Base-by-base conservation (phyloP, 2,113 vertebrate genomes). In the Pholis gunnellus region DNA sequence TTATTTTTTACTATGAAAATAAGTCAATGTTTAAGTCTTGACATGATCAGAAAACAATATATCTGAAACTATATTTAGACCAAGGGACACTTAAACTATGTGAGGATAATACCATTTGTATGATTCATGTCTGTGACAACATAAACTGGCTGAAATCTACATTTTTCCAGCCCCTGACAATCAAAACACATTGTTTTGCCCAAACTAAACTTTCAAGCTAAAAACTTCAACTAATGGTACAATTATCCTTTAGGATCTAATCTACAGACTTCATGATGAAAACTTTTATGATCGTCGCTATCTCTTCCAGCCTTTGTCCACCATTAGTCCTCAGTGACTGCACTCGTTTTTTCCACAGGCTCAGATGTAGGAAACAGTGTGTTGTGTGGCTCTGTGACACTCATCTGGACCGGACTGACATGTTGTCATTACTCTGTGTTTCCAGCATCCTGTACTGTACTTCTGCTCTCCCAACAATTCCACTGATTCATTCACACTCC, bases 321-420 rank as follows among this genome's bases (percentile, higher is more conserved):
- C 73, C 79, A 79, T 54, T 86, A 42, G 25, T 73, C 75, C 63
- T 57, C 65, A 40, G 54, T 42, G 56, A 38, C 63, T 79, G 15
- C 63, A 34, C 11, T 15, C 0, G 2, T 31, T 78, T 89, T 82
- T 83, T 83, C 85, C 79, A 71, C 13, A n/a, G 69, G 14, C 68
- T 87, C 78, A 77, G 64, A 83, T 54, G 69, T 73, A 84, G 81
- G 84, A 91, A 91, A 91, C 36, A 57, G 6, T 72, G 46, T 71
- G 75, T 78, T 15, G 8, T 72, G 38, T 73, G 59, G 48, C 34
- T 71, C 72, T 64, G 42, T 69, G 76, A 82, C 82, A 67, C 54
- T 71, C 71, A 42, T 68, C 66, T 75, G 56, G 64, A 70, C 83
- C 44, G 3, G 18, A 69, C 66, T 10, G 75, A 85, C 72, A 69